Base-by-base conservation (phyloP, 1,140 invertebrate species). In the Lanistes nyassanus region DNA sequence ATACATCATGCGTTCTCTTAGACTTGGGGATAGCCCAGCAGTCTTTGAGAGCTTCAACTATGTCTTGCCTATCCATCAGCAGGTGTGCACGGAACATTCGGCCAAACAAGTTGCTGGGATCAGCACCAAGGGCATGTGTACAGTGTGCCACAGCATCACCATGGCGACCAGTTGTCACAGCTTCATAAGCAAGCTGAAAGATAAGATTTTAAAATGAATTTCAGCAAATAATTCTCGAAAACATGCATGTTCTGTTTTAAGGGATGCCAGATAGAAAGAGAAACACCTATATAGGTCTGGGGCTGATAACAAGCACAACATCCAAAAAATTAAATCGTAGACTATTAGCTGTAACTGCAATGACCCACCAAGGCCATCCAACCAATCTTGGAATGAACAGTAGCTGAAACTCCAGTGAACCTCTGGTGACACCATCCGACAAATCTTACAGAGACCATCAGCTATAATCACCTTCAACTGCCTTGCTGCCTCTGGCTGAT, bases 11-110 rank as follows among this genome's bases (percentile, higher is more conserved):
- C 37, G 79, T 80, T 70, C 86, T 79, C 23, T 79, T 74, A 64
- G 74, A 55, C 69, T 86, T 86, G 31, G 84, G 85, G 70, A 87
- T 87, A 2, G 68, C 58, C 76, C 80, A 80, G 29, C 84, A 72
- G 47, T 87, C 82, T 53, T 79, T 77, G 31, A 87, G 71, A 6
- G 84, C 80, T 3, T 81, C 74, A 5, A 73, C 31, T 26, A 72
- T 58, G 37, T 72, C 56, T 23, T 62, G 11, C 31, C 55, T 16
- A 36, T 72, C 70, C 31, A 69, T 53, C 26, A 60, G 29, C 21
- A 78, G 74, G 74, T 79, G 77, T 23, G 83, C 86, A 55, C 83
- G 78, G 31, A 87, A 80, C 58, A 82, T 79, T 26, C 82, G 69
- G 53, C 81, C 75, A 42, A 83, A 75, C n/a, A 77, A 39, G 58